Evolutionary conservation across 2,113 vertebrate genomes (phyloP).

Genomic region (Laterallus jamaicensis): DNA sequence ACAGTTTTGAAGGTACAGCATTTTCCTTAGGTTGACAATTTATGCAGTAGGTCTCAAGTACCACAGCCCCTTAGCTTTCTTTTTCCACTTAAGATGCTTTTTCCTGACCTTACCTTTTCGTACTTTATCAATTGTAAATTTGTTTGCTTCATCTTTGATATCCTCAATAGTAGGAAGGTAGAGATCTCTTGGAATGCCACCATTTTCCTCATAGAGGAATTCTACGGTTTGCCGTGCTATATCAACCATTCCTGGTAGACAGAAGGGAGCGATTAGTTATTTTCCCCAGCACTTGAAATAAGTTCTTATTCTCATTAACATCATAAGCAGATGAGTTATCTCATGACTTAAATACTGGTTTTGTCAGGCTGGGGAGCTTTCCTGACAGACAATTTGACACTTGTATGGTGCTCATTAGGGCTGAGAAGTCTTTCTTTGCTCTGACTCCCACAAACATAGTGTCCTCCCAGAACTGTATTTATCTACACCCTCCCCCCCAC

Average conservation of each 20-base stretch:
- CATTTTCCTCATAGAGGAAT: slow-evolving; percentile 98
- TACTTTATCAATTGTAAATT: slow-evolving; percentile 99
- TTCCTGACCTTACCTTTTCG: slow-evolving; percentile 87
- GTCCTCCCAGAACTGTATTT: neutral
- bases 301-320: neutral
- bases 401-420: neutral
- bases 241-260: slow-evolving; percentile 89
- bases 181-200: slow-evolving; percentile 95
- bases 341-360: neutral
- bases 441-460: neutral
- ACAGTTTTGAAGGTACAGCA: neutral
- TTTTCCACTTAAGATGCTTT: neutral
- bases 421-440: neutral
- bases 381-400: neutral
- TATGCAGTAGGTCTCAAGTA: neutral
- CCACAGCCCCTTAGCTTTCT: neutral
- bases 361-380: neutral
- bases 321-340: neutral
- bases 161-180: slow-evolving; percentile 99
- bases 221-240: slow-evolving; percentile 97
- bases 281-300: neutral
- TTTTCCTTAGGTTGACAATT: neutral
- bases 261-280: neutral
- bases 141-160: slow-evolving; percentile 98
- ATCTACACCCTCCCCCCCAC: neutral